Evolutionary conservation across 2,113 vertebrate species (phyloP).

Genomic region (Indicator indicator): DNA sequence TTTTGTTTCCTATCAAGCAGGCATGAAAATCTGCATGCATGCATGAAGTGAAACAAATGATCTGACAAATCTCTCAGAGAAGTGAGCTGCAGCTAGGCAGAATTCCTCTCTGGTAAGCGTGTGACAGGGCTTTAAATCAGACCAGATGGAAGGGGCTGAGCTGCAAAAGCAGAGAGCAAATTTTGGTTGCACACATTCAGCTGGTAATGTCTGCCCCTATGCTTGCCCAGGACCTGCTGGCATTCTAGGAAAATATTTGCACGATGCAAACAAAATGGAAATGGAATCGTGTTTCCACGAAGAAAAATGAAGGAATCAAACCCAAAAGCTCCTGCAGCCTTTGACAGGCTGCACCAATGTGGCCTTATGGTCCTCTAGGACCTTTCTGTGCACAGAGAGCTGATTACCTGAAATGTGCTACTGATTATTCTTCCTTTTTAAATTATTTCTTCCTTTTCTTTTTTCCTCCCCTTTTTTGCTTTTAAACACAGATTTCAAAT

Average conservation of each 20-base stretch:
- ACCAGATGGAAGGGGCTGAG: background rate
- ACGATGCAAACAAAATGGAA: conserved; percentile 45
- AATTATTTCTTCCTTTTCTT: background rate
- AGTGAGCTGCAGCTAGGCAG: conserved; percentile 1
- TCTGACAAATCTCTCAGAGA: conserved; percentile 16
- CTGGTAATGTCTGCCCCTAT: conserved; percentile 30
- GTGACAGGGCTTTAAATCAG: conserved; percentile 25
- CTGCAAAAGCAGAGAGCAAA: conserved; percentile 14
- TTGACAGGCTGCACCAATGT: conserved; percentile 70
- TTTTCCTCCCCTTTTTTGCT: background rate
- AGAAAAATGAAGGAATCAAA: conserved; percentile 17
- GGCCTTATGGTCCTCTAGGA: conserved; percentile 84
- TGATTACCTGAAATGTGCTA: conserved; percentile 13
- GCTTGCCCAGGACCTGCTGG: conserved; percentile 1
- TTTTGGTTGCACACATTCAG: conserved; percentile 40
- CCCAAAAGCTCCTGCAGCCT: background rate
- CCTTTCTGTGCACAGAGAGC: conserved; percentile 55
- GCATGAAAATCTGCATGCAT: background rate
- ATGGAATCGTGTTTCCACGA: background rate
- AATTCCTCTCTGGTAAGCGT: conserved; percentile 14
- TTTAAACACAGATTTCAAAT: background rate
- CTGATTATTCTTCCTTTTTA: background rate
- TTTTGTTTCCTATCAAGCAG: background rate
- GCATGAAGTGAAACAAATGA: conserved; percentile 1
- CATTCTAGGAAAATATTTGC: conserved; percentile 61